phyloP scores from a whole-genome alignment of 23 tunicate species.

The Styela clava region DNA sequence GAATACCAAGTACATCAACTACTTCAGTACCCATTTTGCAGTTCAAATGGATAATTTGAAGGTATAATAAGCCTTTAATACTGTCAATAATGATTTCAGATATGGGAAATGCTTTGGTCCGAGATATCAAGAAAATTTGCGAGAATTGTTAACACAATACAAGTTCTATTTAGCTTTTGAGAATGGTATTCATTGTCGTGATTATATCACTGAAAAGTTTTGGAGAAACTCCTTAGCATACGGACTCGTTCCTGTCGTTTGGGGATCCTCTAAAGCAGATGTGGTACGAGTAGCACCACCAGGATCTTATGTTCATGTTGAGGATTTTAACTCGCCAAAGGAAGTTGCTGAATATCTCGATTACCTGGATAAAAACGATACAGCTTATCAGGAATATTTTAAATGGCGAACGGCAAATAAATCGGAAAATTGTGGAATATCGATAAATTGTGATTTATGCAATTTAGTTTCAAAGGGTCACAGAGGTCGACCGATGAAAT shows the following conservation, averaged over 20 bases:
- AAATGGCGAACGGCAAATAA: conserved; percentile 2
- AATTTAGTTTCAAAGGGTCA: background rate
- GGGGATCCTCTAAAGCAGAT: conserved; percentile 54
- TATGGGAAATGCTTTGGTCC: background rate
- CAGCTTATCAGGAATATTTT: conserved; percentile 40
- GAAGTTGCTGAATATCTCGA: conserved; percentile 35
- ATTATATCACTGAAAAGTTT: conserved; percentile 64
- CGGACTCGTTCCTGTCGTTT: conserved; percentile 61
- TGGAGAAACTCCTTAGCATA: conserved; percentile 30
- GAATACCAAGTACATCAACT: too few species aligned
- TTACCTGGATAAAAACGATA: conserved; percentile 27
- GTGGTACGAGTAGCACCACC: conserved; percentile 39
- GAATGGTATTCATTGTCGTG: conserved; percentile 37
- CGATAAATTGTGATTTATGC: background rate
- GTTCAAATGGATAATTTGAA: too few species aligned
- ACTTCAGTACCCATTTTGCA: too few species aligned
- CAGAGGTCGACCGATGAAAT: background rate
- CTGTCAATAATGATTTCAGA: too few species aligned
- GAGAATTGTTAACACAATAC: background rate
- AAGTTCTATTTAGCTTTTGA: conserved; percentile 57
- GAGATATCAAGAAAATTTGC: background rate
- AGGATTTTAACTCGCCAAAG: conserved; percentile 38
- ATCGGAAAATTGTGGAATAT: background rate
- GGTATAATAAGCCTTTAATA: too few species aligned
- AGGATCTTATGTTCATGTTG: conserved; percentile 52